Evolutionary conservation across 53 echinoderm and acorn worm genomes (phyloP).

Genomic region (Mesocentrotus franciscanus): DNA sequence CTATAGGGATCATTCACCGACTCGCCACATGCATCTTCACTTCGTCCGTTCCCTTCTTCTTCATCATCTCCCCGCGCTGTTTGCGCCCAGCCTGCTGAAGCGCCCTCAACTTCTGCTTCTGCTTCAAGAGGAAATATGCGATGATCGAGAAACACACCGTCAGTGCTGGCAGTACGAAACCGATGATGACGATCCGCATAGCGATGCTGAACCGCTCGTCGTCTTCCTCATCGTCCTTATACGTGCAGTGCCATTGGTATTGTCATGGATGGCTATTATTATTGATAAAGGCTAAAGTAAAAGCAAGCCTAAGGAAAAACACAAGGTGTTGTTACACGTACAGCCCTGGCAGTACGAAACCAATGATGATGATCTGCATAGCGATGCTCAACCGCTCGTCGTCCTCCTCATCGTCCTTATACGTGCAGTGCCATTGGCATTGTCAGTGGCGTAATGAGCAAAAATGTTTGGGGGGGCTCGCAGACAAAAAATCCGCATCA

Average conservation of each 20-base stretch:
- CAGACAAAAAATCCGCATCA: too few species aligned
- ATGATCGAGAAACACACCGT: conserved; percentile 32
- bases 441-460: too few species aligned
- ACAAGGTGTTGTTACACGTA: too few species aligned
- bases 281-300: too few species aligned
- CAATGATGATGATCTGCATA: background rate
- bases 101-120: conserved; percentile 4
- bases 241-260: conserved; percentile 40
- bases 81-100: background rate
- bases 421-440: conserved; percentile 40
- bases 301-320: too few species aligned
- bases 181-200: background rate
- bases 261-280: too few species aligned
- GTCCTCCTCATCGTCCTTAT: conserved; percentile 3
- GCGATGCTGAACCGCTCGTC: background rate
- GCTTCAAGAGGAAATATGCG: conserved; percentile 20
- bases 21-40: background rate
- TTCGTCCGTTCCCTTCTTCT: background rate
- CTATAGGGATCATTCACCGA: background rate
- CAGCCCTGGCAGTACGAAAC: background rate
- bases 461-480: too few species aligned
- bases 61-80: background rate
- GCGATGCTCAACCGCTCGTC: background rate
- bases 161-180: background rate
- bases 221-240: background rate